Base-by-base conservation (phyloP, 2,797 vertebrate genomes). In the Tauraco hartlaubi region DNA sequence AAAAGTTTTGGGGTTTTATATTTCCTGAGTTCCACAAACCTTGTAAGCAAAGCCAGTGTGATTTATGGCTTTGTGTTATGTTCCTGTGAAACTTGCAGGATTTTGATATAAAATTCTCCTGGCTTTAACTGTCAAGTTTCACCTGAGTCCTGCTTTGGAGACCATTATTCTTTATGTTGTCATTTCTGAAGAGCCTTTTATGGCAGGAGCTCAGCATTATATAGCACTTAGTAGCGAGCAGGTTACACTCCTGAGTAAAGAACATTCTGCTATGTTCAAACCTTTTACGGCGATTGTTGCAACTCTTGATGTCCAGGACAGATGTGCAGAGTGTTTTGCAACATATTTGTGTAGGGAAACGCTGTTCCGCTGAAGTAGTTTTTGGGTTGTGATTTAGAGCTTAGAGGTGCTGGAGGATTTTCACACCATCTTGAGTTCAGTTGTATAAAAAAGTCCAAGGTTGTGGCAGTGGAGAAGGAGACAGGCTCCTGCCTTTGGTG, bases 101-200 rank as follows among this genome's bases (percentile, higher is more conserved):
- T 97, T 96, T 91, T 90, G 83, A 90, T 93, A 84, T 84, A 92
- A 96, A 95, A 92, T 96, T 96, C 93, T 94, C 85, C 52, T 8
- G 11, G 79, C 90, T 96, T 95, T 90, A 96, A 93, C 90, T 96
- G 92, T 94, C 96, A 85, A 69, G 83, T 92, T 94, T 93, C 85
- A 96, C 91, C 94, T 22, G 85, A 93, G 95, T 89, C 91, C 91
- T 95, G 88, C 92, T 95, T 95, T 90, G 94, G 94, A 96, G 94
- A 85, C 88, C 11, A 49, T 95, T 96, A 94, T 88, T 96, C 95
- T 97, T 97, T 88, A 94, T 93, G 93, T 90, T 97, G 95, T 97
- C 95, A 95, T 94, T 96, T 88, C 93, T 94, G 93, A 96, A 94
- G 91, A 96, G 85, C 56, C 63, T 91, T 94, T 96, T 92, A 95